Percentiles rank a stretch among this genome's conserved stretches.
These are phyloP conservation scores for Ashinkailepas kermadecensis DNA, from an alignment of 2,888 invertebrate genomes.

Conservation along the genomic window DNA sequence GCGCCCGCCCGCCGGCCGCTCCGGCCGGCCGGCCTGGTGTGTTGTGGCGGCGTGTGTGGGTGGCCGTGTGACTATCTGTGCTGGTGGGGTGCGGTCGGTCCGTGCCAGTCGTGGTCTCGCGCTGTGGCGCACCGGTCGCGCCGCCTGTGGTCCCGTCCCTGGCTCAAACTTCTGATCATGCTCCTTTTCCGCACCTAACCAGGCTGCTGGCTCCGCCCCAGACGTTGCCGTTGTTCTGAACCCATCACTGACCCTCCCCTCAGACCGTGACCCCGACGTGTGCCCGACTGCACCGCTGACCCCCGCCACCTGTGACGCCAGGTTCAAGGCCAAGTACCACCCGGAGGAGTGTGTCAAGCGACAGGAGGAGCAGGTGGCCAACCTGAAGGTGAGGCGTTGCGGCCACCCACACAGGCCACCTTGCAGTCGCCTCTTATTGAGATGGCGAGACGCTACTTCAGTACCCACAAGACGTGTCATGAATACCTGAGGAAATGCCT, in stretches of 20 bases:
- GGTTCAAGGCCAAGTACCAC: conserved; percentile 99
- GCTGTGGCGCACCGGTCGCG: no score
- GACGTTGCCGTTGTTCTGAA: no score
- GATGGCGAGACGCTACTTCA: not conserved
- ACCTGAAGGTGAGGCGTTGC: conserved; percentile 58
- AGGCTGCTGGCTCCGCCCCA: no score
- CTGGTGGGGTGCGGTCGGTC: not conserved
- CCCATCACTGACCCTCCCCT: no score
- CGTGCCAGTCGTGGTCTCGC: not conserved
- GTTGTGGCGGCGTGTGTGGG: conserved; percentile 9
- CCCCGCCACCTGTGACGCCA: conserved; percentile 41
- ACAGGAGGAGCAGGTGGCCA: conserved; percentile 73
- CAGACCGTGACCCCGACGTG: no score
- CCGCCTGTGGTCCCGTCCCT: no score
- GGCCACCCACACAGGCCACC: not conserved
- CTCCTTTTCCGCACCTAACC: no score
- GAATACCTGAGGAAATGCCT: no score
- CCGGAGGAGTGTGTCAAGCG: conserved; percentile 89
- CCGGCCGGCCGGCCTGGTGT: not conserved
- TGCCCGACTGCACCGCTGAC: no score
- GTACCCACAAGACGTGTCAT: no score
- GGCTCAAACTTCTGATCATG: no score
- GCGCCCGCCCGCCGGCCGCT: not conserved
- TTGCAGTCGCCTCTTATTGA: not conserved
- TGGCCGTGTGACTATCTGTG: not conserved